These are phyloP conservation scores for Pantherophis guttatus DNA, from an alignment of 2,113 vertebrate genomes.

Conservation along the genomic window DNA sequence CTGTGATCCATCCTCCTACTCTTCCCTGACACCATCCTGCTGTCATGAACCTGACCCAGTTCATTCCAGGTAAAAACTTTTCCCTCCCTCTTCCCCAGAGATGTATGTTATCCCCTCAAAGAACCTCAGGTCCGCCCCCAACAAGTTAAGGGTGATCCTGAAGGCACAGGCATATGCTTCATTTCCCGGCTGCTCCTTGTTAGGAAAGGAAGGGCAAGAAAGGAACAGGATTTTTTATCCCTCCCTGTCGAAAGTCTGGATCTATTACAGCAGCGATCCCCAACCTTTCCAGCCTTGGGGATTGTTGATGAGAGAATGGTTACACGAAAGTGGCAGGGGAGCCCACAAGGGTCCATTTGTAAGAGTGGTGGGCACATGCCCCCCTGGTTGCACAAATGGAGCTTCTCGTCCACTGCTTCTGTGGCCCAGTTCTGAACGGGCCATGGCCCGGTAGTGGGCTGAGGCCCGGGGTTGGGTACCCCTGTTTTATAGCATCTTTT, in stretches of 20 bases:
- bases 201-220: not conserved
- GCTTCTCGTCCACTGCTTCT: not conserved
- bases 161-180: not conserved
- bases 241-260: not conserved
- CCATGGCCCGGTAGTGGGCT: not conserved
- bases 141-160: not conserved
- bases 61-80: not conserved
- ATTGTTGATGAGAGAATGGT: not conserved
- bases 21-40: conserved; percentile 56
- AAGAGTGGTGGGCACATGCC: not conserved
- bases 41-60: conserved; percentile 17
- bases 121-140: not conserved
- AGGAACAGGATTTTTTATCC: not conserved
- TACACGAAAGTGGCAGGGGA: not conserved
- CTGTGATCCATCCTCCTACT: conserved; percentile 27
- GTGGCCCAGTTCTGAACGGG: not conserved
- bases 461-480: not conserved
- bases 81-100: not conserved
- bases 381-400: not conserved
- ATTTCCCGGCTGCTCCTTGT: not conserved
- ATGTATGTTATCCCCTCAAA: not conserved
- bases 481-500: not conserved
- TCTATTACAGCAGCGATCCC: not conserved
- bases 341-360: not conserved
- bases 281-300: not conserved